Base-by-base conservation (phyloP, 2,113 vertebrate genomes). In the Lanius ludovicianus region DNA sequence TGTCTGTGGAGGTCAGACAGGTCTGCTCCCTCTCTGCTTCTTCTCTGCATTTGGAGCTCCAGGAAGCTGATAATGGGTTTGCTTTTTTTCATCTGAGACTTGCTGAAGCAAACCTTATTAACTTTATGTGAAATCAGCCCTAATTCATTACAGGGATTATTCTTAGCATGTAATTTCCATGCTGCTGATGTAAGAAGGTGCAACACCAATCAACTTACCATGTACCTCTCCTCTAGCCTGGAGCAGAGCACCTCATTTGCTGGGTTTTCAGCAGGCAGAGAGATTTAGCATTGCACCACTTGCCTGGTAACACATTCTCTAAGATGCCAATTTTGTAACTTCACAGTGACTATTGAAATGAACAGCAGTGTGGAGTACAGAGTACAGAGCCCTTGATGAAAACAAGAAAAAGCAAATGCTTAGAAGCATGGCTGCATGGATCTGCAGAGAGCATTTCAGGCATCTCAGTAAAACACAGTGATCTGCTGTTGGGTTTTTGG, bases 1-100 rank as follows among this genome's bases (percentile, higher is more conserved):
- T 96, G 91, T 79, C 82, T 68, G 62, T 91, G 62, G 63, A 95
- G 95, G 93, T 96, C 96, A 96, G 91, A 82, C 75, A 84, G 79
- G 78, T 93, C 85, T 91, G 62, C 69, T 95, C 94, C 90, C 88
- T 87, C 74, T 60, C 84, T 95, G 81, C 62, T 93, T 25, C 14
- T 2, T 76, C 13, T 14, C 77, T 91, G 83, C 60, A 5, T 90
- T 87, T 91, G 50, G 85, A 92, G 88, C 88, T 96, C 73, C 86
- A 84, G 95, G 90, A 91, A 75, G 70, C 84, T 90, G 84, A 85
- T 94, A 92, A 90, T 76, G 44, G 33, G n/a, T 84, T 91, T 70
- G 31, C 1, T 5, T 52, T 84, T 85, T 94, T 91, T 84, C 49
- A 35, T 88, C 46, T 81, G 75, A 95, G 75, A 82, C 39, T 90